A percentile compares a stretch with the other conserved stretches of the same genome.
Conservation (phyloP, 1,140 invertebrate genomes). For the Caerostris extrusa region DNA sequence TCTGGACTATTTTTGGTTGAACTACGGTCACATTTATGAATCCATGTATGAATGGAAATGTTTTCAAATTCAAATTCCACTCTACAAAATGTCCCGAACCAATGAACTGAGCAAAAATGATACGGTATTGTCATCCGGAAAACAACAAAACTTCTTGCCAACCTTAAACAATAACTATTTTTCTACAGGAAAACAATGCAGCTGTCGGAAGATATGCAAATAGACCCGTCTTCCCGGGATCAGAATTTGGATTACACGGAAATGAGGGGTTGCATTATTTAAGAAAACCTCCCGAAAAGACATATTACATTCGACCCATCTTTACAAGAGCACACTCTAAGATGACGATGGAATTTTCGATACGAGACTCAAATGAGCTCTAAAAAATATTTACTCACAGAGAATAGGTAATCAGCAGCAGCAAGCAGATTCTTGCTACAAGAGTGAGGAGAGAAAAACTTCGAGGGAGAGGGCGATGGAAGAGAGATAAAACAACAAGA, state of each 20-base stretch:
- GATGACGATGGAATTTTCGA: neutral
- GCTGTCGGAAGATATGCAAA: neutral
- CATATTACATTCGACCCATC: neutral
- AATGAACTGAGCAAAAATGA: too few relatives aligned
- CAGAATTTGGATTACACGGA: neutral
- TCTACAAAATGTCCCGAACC: too few relatives aligned
- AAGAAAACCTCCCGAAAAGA: neutral
- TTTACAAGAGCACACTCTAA: neutral
- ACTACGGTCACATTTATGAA: too few relatives aligned
- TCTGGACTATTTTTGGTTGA: too few relatives aligned
- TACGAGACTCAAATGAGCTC: slow-evolving; percentile 43
- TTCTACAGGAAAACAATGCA: neutral
- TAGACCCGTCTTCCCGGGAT: neutral
- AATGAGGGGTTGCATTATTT: slow-evolving; percentile 23
- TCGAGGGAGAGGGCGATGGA: neutral
- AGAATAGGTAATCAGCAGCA: slow-evolving; percentile 57
- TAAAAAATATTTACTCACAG: slow-evolving; percentile 69
- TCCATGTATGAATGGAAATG: too few relatives aligned
- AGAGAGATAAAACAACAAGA: slow-evolving; percentile 5
- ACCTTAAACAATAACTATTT: neutral
- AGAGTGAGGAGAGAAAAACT: neutral
- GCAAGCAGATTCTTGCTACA: neutral
- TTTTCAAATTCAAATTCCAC: too few relatives aligned
- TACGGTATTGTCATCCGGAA: too few relatives aligned
- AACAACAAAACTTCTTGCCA: too few relatives aligned